phyloP scores from a whole-genome alignment of 1,140 invertebrate species.

The Cotesia glomerata region DNA sequence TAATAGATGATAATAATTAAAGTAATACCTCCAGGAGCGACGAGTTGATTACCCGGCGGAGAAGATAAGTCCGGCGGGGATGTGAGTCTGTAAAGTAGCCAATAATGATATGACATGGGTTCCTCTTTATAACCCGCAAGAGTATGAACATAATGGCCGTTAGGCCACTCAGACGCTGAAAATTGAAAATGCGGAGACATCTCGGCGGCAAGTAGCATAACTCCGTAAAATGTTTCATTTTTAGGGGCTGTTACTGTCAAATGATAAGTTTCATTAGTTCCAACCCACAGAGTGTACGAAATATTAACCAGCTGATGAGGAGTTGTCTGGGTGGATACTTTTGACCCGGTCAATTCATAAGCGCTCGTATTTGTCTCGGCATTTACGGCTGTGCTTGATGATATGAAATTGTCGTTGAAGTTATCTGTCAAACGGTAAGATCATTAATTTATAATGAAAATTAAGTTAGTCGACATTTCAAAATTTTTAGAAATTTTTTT shows the following conservation, averaged over 20 bases:
- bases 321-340: not conserved
- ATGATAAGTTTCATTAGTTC: slow-evolving; percentile 78
- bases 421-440: slow-evolving; percentile 28
- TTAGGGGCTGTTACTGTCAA: slow-evolving; percentile 71
- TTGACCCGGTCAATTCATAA: slow-evolving; percentile 35
- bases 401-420: slow-evolving; percentile 42
- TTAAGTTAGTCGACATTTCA: no score
- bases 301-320: slow-evolving; percentile 67
- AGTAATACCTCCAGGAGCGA: slow-evolving; percentile 78
- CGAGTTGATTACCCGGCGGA: slow-evolving; percentile 82
- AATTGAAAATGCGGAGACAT: slow-evolving; percentile 73
- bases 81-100: slow-evolving; percentile 81
- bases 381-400: slow-evolving; percentile 36
- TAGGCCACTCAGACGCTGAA: slow-evolving; percentile 84
- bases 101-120: slow-evolving; percentile 86
- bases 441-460: no score
- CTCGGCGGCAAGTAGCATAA: slow-evolving; percentile 84
- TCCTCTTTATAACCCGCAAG: slow-evolving; percentile 85
- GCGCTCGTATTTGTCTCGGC: slow-evolving; percentile 34
- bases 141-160: slow-evolving; percentile 88
- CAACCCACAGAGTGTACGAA: slow-evolving; percentile 85
- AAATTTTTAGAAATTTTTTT: no score
- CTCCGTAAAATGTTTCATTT: slow-evolving; percentile 83
- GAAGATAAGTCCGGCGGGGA: slow-evolving; percentile 76
- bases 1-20: not conserved